Evolutionary conservation across 2,888 invertebrate genomes (phyloP), one percentile per base, ranked within the genome.

Genomic region (Agrochola lota): DNA sequence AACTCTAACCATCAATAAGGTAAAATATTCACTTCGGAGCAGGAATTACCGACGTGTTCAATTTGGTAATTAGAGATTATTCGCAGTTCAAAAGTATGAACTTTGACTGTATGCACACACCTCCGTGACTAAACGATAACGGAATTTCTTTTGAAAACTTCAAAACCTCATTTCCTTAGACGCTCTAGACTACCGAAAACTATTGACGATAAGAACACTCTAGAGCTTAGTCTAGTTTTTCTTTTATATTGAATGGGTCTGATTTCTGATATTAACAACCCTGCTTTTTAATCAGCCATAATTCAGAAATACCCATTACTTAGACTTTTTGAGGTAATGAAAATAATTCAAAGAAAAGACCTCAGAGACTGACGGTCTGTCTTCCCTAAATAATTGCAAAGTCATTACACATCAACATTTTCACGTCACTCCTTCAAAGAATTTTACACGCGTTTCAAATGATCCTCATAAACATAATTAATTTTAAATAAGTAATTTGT

Each of bases 331-430:
- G 8, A 30, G 17, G n/a, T 23, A 23, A 78, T 2, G 20, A 11
- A 57, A 80, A n/a, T 64, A n/a, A 57, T 30, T 73, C 1, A 40
- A 30, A 26, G 26, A 15, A 62, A 49, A 60, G 15, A n/a, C 57
- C 40, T 57, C 30, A 30, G 20, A 73, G 3, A 46, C 12, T 6
- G 5, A 9, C 49, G 30, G 11, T 64, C 23, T 30, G 11, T 43
- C 3, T 43, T 43, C 17, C 12, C 43, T 17, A 49, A 30, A n/a
- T 59, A 63, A 60, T 43, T 60, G 52, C 66, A 7, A 59, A 52
- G 74, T 74, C 74, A 81, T 43, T 46, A 26, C 8, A 46, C 9
- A 46, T 46, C 66, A 66, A 55, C 81, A 75, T 67, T 67, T 78
- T 40, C n/a, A 43, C 52, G 35, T 30, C 73, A 80, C n/a, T 8